Evolutionary conservation across 2,113 vertebrate genomes (phyloP).

Genomic region (Chaetodon trifascialis): DNA sequence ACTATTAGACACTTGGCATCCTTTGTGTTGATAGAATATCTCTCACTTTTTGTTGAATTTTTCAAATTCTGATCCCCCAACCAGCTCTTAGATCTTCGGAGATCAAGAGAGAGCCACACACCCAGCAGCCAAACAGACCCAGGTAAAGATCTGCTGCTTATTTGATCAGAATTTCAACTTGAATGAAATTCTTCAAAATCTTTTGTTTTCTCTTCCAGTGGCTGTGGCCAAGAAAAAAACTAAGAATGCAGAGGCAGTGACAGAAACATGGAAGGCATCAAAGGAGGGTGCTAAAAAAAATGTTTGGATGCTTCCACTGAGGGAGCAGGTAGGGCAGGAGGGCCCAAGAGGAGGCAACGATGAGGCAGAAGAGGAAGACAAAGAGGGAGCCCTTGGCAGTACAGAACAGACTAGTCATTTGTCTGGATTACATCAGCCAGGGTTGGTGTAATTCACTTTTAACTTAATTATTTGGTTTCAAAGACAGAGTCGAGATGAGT

Average conservation of each 20-base stretch:
- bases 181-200: background rate
- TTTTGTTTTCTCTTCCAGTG: background rate
- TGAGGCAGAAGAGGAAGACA: slow-evolving; percentile 15
- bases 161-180: background rate
- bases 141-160: slow-evolving; percentile 10
- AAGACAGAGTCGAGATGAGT: background rate
- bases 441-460: slow-evolving; percentile 28
- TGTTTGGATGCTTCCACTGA: background rate
- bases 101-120: background rate
- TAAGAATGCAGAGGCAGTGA: background rate
- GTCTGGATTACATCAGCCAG: slow-evolving; percentile 12
- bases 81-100: slow-evolving; percentile 14
- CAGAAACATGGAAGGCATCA: background rate
- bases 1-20: background rate
- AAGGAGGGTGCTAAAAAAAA: background rate
- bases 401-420: background rate
- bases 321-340: slow-evolving; percentile 8
- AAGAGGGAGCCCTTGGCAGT: background rate
- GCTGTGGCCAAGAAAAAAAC: background rate
- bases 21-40: background rate
- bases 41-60: background rate
- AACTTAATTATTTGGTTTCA: background rate
- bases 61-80: background rate
- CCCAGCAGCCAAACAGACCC: background rate
- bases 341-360: slow-evolving; percentile 13